phyloP scores from a whole-genome alignment of 2,113 vertebrate species.

The Pedetes capensis region DNA sequence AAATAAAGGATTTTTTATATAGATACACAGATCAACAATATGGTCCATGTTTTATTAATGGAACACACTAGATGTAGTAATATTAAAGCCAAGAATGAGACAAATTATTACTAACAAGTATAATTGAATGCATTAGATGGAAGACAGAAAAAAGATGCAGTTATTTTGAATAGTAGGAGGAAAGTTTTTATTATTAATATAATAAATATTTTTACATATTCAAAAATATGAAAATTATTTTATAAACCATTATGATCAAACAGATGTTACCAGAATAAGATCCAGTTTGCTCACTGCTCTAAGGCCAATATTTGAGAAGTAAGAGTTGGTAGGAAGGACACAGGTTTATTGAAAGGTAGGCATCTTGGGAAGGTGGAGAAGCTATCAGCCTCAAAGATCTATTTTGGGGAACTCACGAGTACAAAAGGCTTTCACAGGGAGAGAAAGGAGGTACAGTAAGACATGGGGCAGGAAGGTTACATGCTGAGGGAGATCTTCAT shows the following conservation, averaged over 20 bases:
- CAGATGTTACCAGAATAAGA: too few species aligned
- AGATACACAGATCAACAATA: background rate
- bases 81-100: background rate
- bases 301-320: too few species aligned
- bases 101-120: background rate
- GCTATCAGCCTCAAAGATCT: too few species aligned
- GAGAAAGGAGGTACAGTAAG: too few species aligned
- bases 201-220: background rate
- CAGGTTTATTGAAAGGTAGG: too few species aligned
- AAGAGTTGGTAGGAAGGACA: too few species aligned
- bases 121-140: background rate
- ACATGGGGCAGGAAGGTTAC: too few species aligned
- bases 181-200: background rate
- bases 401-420: too few species aligned
- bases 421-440: too few species aligned
- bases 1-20: background rate
- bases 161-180: background rate
- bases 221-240: background rate
- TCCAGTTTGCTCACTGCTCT: too few species aligned
- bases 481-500: too few species aligned
- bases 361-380: too few species aligned
- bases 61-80: background rate
- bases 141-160: background rate
- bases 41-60: background rate
- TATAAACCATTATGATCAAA: background rate